Conservation (phyloP, 2,888 invertebrate species). For the Leptodirus hochenwartii region DNA sequence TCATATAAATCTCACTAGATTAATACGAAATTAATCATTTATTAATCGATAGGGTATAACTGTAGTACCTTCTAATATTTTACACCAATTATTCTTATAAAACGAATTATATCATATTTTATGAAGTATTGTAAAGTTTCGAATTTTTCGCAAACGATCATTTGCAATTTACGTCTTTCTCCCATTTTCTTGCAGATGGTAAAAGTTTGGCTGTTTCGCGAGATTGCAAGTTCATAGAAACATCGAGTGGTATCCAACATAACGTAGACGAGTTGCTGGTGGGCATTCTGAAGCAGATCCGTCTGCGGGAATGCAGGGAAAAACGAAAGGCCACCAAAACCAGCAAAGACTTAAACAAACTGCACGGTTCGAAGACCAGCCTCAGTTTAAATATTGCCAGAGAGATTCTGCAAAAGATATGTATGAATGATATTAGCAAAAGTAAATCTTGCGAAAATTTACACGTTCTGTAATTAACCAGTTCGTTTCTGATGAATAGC, state of each 20-base stretch:
- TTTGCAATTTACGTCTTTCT: no score
- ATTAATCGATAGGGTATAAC: no score
- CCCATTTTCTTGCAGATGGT: conserved; percentile 76
- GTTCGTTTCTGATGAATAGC: no score
- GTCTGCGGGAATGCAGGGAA: conserved; percentile 54
- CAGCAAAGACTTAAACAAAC: conserved; percentile 32
- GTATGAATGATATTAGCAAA: conserved; percentile 67
- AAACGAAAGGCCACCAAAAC: conserved; percentile 31
- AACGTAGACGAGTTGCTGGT: conserved; percentile 92
- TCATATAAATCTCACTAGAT: no score
- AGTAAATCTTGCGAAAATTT: conserved; percentile 77
- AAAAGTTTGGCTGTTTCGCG: conserved; percentile 75
- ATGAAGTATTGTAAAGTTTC: no score
- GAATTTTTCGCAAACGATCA: no score
- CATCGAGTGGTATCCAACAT: conserved; percentile 89
- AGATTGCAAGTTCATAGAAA: conserved; percentile 89
- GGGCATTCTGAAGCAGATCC: conserved; percentile 79
- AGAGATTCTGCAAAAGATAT: conserved; percentile 69
- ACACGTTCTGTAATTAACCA: conserved; percentile 48
- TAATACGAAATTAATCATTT: no score
- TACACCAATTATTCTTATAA: no score
- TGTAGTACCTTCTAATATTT: no score
- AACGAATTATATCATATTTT: no score
- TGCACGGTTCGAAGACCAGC: conserved; percentile 65
- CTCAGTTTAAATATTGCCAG: conserved; percentile 64